phyloP scores from a whole-genome alignment of 2,888 invertebrate species.

The Conomelus anceps region DNA sequence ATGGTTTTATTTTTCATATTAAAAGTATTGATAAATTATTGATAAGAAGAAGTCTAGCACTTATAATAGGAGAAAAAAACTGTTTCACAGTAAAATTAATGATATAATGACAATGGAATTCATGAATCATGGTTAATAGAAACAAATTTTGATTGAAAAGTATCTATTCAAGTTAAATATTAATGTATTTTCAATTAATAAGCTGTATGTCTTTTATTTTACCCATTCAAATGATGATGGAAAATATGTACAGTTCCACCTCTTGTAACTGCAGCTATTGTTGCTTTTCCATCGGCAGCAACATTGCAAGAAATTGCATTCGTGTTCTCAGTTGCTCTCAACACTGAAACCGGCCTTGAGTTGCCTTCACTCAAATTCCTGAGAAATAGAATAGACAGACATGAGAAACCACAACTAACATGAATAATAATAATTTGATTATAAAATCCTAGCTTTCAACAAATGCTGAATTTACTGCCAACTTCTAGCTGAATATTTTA shows the following conservation, averaged over 20 bases:
- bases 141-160: too few relatives aligned
- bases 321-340: constrained; percentile 64
- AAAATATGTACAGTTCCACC: constrained; percentile 76
- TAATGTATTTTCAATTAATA: too few relatives aligned
- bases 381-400: constrained; percentile 42
- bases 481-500: too few relatives aligned
- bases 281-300: constrained; percentile 43
- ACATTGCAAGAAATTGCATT: constrained; percentile 47
- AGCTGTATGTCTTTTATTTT: too few relatives aligned
- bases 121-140: background rate
- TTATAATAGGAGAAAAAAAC: background rate
- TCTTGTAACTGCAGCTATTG: constrained; percentile 52
- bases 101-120: background rate
- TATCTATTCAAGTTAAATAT: background rate
- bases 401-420: too few relatives aligned
- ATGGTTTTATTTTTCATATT: too few relatives aligned
- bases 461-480: too few relatives aligned
- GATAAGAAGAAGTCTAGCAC: background rate
- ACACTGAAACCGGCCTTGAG: constrained; percentile 47
- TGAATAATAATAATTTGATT: too few relatives aligned
- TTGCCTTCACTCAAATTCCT: constrained; percentile 33
- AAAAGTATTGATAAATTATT: background rate
- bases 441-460: too few relatives aligned
- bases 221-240: constrained; percentile 69
- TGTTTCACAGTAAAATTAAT: background rate